These are phyloP conservation scores for Dasysyrphus albostriatus DNA, from an alignment of 2,888 invertebrate species.

Conservation along the genomic window DNA sequence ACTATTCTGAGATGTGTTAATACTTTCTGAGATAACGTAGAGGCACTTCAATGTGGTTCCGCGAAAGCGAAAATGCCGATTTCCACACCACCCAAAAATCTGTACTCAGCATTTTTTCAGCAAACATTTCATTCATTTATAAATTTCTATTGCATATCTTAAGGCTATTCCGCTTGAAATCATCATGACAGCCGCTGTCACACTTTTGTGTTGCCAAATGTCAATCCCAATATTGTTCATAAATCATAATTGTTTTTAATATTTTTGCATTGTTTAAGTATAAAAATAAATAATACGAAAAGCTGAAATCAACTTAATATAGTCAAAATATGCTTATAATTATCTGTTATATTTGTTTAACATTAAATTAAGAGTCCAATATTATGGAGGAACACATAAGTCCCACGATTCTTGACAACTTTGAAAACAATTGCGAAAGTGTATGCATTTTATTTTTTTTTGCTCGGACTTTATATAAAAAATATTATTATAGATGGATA, in stretches of 20 bases:
- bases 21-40: too few relatives aligned
- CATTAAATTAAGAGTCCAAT: background rate
- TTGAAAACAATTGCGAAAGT: constrained; percentile 68
- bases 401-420: constrained; percentile 76
- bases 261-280: constrained; percentile 38
- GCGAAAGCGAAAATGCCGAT: too few relatives aligned
- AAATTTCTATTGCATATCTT: background rate
- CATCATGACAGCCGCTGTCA: constrained; percentile 2
- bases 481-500: constrained; percentile 68
- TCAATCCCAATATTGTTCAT: background rate
- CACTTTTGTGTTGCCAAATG: too few relatives aligned
- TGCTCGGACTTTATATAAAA: background rate
- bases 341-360: background rate
- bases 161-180: too few relatives aligned
- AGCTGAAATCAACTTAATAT: background rate
- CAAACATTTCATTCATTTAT: too few relatives aligned
- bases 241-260: constrained; percentile 17
- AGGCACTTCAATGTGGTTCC: too few relatives aligned
- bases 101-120: too few relatives aligned
- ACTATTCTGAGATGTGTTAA: too few relatives aligned
- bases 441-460: constrained; percentile 31
- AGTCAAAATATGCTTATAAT: background rate
- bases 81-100: too few relatives aligned
- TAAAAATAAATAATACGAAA: constrained; percentile 13
- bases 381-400: constrained; percentile 77